Base-by-base conservation (phyloP, 2,113 vertebrate genomes). In the Triplophysa dalaica region DNA sequence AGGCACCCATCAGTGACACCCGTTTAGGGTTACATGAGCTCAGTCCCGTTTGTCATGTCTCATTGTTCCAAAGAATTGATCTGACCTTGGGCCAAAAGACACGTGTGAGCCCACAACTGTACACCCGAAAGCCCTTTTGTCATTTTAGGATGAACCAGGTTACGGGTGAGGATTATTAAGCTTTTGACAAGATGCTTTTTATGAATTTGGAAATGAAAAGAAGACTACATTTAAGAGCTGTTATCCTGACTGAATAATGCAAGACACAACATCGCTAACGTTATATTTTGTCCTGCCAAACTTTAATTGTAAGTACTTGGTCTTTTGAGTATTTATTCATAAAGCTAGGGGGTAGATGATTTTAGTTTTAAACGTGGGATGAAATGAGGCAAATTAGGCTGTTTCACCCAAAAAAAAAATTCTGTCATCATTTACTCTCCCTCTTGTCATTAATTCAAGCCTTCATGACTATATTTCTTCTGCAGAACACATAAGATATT, bases 41-140 rank as follows among this genome's bases (percentile, higher is more conserved):
- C 77, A 56, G 77, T 82, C 70, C 68, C 58, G 67, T 76, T 68
- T 72, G 73, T 81, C 81, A 70, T 17, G 70, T 43, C 38, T 68
- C 76, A 63, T 62, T 33, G 63, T 70, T 14, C 48, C 33, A n/a
- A 29, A 75, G 12, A 48, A 67, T 83, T 80, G 73, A 80, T 52
- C 38, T 84, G 87, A 90, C 90, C 90, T 91, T 91, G 75, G 76
- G 38, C 41, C 61, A 19, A 60, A 21, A 22, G 24, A 13, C 2
- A 26, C 14, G 21, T 64, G 75, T 29, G 43, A 6, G 64, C 38
- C 33, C 17, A 50, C 7, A 16, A n/a, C 33, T 26, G 12, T 16
- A 21, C 33, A 60, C 21, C 52, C 50, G n/a, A 74, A n/a, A 60
- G 13, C 62, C 14, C 33, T 52, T 21, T 60, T 69, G 73, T 81